phyloP scores from a whole-genome alignment of 1,140 invertebrate genomes.

The Episyrphus balteatus region DNA sequence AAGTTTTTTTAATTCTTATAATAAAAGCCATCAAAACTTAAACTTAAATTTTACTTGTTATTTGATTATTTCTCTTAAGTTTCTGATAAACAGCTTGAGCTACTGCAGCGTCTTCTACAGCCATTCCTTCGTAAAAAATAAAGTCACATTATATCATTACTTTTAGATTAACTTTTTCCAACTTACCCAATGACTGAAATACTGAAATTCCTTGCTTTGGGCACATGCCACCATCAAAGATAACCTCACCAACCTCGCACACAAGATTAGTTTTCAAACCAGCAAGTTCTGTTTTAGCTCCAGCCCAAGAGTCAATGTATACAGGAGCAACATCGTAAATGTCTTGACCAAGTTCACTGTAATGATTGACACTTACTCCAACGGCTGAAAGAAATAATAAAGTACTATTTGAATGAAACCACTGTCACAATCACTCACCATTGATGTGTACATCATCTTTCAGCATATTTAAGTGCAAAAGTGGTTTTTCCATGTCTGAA shows the following conservation, averaged over 20 bases:
- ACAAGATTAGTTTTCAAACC: conserved; percentile 22
- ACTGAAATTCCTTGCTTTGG: conserved; percentile 7
- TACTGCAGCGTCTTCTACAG: conserved; percentile 25
- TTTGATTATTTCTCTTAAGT: background rate
- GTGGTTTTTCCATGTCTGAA: conserved; percentile 35
- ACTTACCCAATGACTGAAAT: conserved; percentile 25
- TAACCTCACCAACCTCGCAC: conserved; percentile 33
- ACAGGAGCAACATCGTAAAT: conserved; percentile 30
- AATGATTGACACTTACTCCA: conserved; percentile 33
- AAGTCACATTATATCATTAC: background rate
- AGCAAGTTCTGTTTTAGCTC: conserved; percentile 32
- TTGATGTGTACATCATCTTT: conserved; percentile 40
- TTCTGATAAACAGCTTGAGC: conserved; percentile 20
- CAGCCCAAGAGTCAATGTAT: conserved; percentile 34
- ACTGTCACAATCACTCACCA: conserved; percentile 10
- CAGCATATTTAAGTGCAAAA: conserved; percentile 39
- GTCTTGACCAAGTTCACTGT: conserved; percentile 31
- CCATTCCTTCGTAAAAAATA: conserved; percentile 17
- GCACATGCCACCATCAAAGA: conserved; percentile 14
- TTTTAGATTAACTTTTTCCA: background rate
- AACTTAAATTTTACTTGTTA: too few species aligned
- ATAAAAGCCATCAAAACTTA: too few species aligned
- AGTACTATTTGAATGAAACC: too few species aligned
- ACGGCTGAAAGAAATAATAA: conserved; percentile 27
- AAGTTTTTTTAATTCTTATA: too few species aligned